A percentile compares a stretch with the other conserved stretches of the same genome.
These are phyloP conservation scores for Aegotheles bennettii DNA, from an alignment of 2,113 vertebrate species.

Conservation along the genomic window DNA sequence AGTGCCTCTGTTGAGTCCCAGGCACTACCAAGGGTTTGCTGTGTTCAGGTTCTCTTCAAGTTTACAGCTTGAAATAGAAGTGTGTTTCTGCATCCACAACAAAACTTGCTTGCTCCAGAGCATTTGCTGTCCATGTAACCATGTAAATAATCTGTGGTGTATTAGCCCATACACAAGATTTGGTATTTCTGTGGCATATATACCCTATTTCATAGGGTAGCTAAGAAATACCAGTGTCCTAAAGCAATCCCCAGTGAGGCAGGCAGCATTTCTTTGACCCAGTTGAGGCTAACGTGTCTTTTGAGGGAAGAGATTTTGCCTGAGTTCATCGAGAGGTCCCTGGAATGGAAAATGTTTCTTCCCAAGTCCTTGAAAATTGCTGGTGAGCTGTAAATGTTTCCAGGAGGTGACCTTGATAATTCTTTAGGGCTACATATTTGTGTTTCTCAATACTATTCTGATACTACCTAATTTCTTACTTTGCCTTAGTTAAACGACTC, in stretches of 20 bases:
- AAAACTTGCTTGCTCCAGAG: not conserved
- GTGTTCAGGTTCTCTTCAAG: not conserved
- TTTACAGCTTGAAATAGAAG: not conserved
- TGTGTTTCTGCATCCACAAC: rapidly evolving
- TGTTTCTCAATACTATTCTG: not conserved
- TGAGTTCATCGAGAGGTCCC: not conserved
- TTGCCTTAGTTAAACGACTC: not conserved
- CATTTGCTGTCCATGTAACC: not conserved
- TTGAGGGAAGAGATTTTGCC: not conserved
- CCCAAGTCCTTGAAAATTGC: not conserved
- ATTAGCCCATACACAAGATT: not conserved
- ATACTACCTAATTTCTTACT: not conserved
- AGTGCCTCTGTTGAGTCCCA: not conserved
- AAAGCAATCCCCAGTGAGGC: not conserved
- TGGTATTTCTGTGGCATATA: not conserved
- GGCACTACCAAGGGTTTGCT: not conserved
- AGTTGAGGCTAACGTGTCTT: not conserved
- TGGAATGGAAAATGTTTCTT: not conserved
- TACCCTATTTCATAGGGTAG: no score
- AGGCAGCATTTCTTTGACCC: not conserved
- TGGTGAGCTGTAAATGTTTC: not conserved
- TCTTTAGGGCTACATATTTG: not conserved
- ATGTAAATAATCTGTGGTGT: not conserved
- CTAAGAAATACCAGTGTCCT: not conserved
- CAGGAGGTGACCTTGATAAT: not conserved